phyloP scores from a whole-genome alignment of 2,888 invertebrate genomes.

The Rhogogaster chlorosoma region DNA sequence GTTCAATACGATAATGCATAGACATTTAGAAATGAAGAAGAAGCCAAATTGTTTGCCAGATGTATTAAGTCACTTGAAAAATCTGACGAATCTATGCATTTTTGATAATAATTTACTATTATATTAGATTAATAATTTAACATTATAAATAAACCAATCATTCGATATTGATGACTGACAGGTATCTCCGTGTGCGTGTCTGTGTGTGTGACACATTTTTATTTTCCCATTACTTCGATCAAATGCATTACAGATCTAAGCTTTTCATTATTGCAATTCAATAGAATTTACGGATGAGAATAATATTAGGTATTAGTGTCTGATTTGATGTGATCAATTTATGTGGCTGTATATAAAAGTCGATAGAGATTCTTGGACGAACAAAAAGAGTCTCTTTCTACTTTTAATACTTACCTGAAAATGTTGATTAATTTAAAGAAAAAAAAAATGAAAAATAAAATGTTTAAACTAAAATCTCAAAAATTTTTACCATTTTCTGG shows the following conservation, averaged over 20 bases:
- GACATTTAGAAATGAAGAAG: neutral
- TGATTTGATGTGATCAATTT: neutral
- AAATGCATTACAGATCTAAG: neutral
- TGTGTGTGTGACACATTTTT: conserved; percentile 47
- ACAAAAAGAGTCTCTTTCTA: conserved; percentile 27
- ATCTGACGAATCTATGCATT: neutral
- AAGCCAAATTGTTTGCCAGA: neutral
- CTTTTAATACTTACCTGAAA: conserved; percentile 48
- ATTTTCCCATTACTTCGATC: conserved; percentile 15
- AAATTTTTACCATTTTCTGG: conserved; percentile 40
- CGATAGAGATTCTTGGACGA: conserved; percentile 20
- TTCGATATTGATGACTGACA: conserved; percentile 10
- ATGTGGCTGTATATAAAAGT: conserved; percentile 34
- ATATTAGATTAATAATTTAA: neutral
- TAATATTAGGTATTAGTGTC: neutral
- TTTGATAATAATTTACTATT: neutral
- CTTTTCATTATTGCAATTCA: neutral
- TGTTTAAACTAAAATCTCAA: conserved; percentile 28
- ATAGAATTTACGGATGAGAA: neutral
- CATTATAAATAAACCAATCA: neutral
- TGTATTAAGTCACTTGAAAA: neutral
- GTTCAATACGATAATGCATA: neutral
- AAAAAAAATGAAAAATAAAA: conserved; percentile 23
- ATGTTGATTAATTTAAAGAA: neutral
- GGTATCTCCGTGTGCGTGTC: conserved; percentile 40